Conservation (phyloP, 2,888 invertebrate genomes). For the Leptogaster cylindrica region DNA sequence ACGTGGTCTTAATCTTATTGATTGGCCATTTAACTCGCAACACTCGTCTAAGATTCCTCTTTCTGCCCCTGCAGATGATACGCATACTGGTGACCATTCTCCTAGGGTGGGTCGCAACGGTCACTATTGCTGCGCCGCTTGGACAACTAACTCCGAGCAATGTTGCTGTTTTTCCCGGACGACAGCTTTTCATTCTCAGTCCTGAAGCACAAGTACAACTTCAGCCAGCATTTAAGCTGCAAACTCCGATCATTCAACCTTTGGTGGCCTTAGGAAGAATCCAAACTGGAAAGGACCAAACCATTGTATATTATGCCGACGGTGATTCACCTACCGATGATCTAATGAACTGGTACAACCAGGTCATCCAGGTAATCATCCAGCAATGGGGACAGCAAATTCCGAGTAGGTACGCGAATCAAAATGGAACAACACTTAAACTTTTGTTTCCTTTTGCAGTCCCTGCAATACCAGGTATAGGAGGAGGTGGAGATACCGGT, state of each 20-base stretch:
- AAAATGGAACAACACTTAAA: too few species aligned
- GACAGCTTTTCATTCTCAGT: conserved; percentile 58
- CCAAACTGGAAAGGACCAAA: conserved; percentile 56
- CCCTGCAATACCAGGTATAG: neutral
- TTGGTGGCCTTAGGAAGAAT: conserved; percentile 58
- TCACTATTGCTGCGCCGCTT: conserved; percentile 37
- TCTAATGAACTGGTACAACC: neutral
- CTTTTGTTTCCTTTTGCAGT: neutral
- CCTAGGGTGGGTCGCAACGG: conserved; percentile 11
- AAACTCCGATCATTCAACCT: conserved; percentile 46
- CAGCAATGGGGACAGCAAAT: conserved; percentile 11
- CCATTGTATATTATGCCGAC: conserved; percentile 51
- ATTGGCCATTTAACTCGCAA: conserved; percentile 20
- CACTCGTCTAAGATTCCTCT: neutral
- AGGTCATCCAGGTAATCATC: conserved; percentile 10
- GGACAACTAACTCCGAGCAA: conserved; percentile 4
- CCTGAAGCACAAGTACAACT: conserved; percentile 58
- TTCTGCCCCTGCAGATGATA: conserved; percentile 27
- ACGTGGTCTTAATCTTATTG: conserved; percentile 5
- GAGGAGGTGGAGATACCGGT: neutral
- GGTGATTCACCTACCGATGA: neutral
- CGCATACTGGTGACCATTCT: conserved; percentile 37
- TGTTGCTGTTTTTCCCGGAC: conserved; percentile 18
- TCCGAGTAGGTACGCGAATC: too few species aligned
- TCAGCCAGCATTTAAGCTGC: conserved; percentile 44